Evolutionary conservation across 2,113 vertebrate genomes (phyloP).

Genomic region (Epinephelus cyanopodus): DNA sequence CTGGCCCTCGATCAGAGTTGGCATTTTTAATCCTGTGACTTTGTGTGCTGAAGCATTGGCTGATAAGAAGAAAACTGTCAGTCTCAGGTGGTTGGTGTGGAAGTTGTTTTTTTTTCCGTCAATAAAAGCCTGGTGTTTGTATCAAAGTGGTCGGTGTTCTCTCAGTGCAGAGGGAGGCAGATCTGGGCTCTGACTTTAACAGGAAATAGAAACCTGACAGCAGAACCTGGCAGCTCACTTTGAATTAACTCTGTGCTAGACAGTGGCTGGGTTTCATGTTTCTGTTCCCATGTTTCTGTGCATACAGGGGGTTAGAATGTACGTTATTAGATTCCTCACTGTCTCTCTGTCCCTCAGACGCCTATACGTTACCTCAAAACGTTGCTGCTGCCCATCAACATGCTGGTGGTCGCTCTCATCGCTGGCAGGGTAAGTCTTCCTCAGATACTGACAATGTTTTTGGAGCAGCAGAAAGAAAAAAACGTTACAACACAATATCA

Average conservation of each 20-base stretch:
- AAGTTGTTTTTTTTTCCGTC: not conserved
- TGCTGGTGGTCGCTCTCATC: conserved; percentile 88
- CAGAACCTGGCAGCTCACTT: conserved; percentile 34
- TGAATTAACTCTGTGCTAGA: not conserved
- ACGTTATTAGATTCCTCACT: conserved; percentile 3
- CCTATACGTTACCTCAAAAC: conserved; percentile 93
- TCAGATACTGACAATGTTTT: too few species aligned
- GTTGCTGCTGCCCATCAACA: conserved; percentile 90
- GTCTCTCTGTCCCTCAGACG: conserved; percentile 85
- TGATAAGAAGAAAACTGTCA: not conserved
- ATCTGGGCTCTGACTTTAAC: conserved; percentile 18
- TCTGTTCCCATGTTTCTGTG: not conserved
- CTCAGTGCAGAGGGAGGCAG: not conserved
- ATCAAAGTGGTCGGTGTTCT: conserved; percentile 1
- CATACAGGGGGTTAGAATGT: not conserved
- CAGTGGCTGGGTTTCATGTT: not conserved
- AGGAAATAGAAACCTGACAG: conserved; percentile 13
- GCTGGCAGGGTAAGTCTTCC: conserved; percentile 77
- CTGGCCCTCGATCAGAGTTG: not conserved
- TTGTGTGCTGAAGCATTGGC: not conserved
- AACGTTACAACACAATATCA: too few species aligned
- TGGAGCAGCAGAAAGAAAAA: too few species aligned
- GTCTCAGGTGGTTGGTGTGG: conserved; percentile 2
- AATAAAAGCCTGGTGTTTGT: conserved; percentile 30
- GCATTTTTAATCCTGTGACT: not conserved